Evolutionary conservation across 1,140 invertebrate genomes (phyloP).

Genomic region (Zaprionus capensis): DNA sequence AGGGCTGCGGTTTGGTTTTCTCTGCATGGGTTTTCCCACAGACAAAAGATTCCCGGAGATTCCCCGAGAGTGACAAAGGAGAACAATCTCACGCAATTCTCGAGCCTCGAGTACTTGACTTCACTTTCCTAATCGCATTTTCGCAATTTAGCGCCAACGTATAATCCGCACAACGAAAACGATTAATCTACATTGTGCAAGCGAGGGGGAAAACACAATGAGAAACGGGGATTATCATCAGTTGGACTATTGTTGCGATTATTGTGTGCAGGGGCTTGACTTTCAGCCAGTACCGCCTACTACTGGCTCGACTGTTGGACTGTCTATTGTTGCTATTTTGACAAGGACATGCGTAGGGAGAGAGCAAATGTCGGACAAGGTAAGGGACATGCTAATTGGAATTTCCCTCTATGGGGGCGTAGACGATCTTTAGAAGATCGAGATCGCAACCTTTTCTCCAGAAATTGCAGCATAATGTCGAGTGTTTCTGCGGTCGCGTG

Average conservation of each 20-base stretch:
- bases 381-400: conserved; percentile 73
- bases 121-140: conserved; percentile 69
- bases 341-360: conserved; percentile 42
- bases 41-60: conserved; percentile 29
- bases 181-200: conserved; percentile 64
- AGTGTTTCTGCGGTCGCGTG: conserved; percentile 68
- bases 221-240: conserved; percentile 70
- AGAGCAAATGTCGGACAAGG: conserved; percentile 49
- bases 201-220: conserved; percentile 5
- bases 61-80: conserved; percentile 30
- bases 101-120: conserved; percentile 29
- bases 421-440: conserved; percentile 59
- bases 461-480: conserved; percentile 67
- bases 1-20: conserved; percentile 15
- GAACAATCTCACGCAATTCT: conserved; percentile 50
- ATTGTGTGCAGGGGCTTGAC: conserved; percentile 34
- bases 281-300: conserved; percentile 67
- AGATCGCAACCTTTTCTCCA: conserved; percentile 50
- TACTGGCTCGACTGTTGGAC: conserved; percentile 1
- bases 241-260: conserved; percentile 59
- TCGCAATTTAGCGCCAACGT: conserved; percentile 79
- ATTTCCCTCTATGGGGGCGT: conserved; percentile 56
- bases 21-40: conserved; percentile 50
- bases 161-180: conserved; percentile 79
- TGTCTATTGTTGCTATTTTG: conserved; percentile 77